A percentile compares a stretch with the other conserved stretches of the same genome.
Conservation (phyloP, 2,113 vertebrate genomes). For the Tauraco erythrolophus region DNA sequence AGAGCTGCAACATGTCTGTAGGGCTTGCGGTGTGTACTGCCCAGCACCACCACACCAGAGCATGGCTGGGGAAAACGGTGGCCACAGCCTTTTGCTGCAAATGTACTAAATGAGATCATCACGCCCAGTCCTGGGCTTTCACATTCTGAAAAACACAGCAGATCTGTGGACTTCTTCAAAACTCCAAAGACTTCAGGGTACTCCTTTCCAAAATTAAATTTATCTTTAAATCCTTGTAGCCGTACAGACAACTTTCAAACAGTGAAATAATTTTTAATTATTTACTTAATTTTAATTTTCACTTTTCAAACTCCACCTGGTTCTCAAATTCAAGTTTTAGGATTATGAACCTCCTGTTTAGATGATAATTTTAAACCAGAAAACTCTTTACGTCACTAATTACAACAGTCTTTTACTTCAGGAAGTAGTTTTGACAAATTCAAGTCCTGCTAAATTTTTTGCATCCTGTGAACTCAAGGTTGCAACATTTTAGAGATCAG, state of each 20-base stretch:
- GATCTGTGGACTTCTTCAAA: neutral
- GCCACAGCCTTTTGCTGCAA: neutral
- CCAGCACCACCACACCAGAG: neutral
- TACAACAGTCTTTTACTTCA: neutral
- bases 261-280: neutral
- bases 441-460: neutral
- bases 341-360: neutral
- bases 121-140: fast-evolving
- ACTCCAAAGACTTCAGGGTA: neutral
- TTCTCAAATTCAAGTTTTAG: neutral
- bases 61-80: fast-evolving
- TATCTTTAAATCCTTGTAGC: neutral
- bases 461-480: neutral
- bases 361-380: neutral
- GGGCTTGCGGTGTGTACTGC: neutral
- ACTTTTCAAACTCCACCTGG: neutral
- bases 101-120: neutral
- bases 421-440: neutral
- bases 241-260: neutral
- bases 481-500: neutral
- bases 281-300: too few species aligned
- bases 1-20: neutral
- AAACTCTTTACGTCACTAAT: neutral
- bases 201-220: neutral
- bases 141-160: neutral